Base-by-base conservation (phyloP, 2,797 vertebrate species). In the Strix occidentalis region DNA sequence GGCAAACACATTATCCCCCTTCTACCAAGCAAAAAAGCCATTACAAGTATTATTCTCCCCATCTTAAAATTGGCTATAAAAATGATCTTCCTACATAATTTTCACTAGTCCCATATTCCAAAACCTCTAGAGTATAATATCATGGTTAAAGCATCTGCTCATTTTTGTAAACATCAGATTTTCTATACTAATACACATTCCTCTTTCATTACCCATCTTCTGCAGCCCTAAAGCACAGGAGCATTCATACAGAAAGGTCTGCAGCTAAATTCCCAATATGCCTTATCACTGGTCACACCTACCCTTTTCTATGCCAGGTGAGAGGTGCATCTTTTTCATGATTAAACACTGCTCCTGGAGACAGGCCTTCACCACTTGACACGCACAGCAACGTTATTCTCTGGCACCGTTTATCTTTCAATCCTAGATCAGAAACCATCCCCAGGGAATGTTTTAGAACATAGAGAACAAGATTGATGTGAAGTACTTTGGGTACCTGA, bases 401-500 rank as follows among this genome's bases (percentile, higher is more conserved):
- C 53, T 23, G 9, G 10, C n/a, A 71, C 16, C 19, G 19, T 57
- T 19, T 15, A 39, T 9, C 33, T 10, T 15, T 18, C 26, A 54
- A 31, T 43, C 10, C 46, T 18, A 50, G 4, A 39, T 33, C 14
- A 2, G 1, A 50, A 15, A 35, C 13, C 31, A 74, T 3, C 9
- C 31, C 25, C 6, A 61, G 16, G 3, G 0, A 12, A 33, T 16
- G 10, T 13, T 77, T 51, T 28, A 43, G 4, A 68, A 68, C 8
- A 60, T 3, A 4, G 0, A 51, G 11, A 63, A 45, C 18, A 26
- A 54, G 15, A 37, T 0, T 18, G 4, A 56, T 10, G 9, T 9
- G 1, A 87, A 53, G 19, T 29, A 46, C 28, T 80, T 33, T 1
- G 4, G 4, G 20, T 29, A 81, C 9, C 19, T 37, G 0, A 46